Evolutionary conservation across 2,888 invertebrate genomes (phyloP).

Genomic region (Brachypalpus laphriformis): DNA sequence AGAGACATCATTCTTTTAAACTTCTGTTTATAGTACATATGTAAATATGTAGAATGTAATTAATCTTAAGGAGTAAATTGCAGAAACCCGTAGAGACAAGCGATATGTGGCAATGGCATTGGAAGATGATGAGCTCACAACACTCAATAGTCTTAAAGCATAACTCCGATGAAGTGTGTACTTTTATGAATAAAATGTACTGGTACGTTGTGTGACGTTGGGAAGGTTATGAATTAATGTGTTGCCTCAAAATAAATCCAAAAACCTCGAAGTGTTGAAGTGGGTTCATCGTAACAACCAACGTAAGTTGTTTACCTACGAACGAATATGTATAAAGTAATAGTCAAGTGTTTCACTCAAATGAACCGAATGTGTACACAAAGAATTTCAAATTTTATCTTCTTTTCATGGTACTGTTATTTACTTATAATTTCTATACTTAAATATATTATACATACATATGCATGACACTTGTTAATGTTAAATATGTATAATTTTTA

Average conservation of each 20-base stretch:
- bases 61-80: neutral
- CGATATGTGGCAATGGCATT: constrained; percentile 41
- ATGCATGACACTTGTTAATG: too few species aligned
- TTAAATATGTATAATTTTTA: too few species aligned
- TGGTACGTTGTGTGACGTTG: neutral
- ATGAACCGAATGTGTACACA: neutral
- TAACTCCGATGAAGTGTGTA: constrained; percentile 1
- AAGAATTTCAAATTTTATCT: neutral
- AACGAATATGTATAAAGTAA: neutral
- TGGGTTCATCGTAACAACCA: constrained; percentile 5
- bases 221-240: neutral
- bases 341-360: constrained; percentile 15
- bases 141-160: constrained; percentile 4
- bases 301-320: constrained; percentile 11
- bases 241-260: neutral
- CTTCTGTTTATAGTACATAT: neutral
- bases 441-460: too few species aligned
- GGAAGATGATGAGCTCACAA: constrained; percentile 23
- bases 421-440: neutral
- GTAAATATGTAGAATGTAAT: neutral
- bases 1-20: neutral
- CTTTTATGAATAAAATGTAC: neutral
- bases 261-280: constrained; percentile 31
- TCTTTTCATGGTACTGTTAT: neutral
- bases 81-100: neutral